A percentile compares a stretch with the other conserved stretches of the same genome.
These are phyloP conservation scores for Holothuria scabra DNA, from an alignment of 53 echinoderm and acorn worm species.

Conservation along the genomic window DNA sequence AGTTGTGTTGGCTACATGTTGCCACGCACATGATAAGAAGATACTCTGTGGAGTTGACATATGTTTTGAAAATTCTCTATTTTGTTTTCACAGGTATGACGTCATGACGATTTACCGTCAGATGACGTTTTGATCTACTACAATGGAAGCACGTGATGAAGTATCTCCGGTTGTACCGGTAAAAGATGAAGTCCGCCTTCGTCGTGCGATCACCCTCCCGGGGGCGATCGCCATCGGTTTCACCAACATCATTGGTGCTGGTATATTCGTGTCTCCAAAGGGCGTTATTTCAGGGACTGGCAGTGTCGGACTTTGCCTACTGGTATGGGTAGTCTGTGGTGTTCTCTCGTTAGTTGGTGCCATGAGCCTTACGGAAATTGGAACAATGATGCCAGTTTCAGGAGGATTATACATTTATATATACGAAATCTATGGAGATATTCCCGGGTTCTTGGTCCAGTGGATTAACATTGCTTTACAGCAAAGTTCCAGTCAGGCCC, in stretches of 20 bases:
- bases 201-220: conserved; percentile 5
- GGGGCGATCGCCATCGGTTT: conserved; percentile 47
- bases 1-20: too few relatives aligned
- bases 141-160: too few relatives aligned
- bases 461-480: conserved; percentile 43
- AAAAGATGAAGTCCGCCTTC: conserved; percentile 15
- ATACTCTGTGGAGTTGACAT: too few relatives aligned
- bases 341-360: conserved; percentile 44
- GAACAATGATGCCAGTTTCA: conserved; percentile 54
- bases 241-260: conserved; percentile 52
- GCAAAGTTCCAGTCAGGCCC: conserved; percentile 10
- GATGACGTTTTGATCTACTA: too few relatives aligned
- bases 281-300: conserved; percentile 49
- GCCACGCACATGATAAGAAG: too few relatives aligned
- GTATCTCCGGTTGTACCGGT: too few relatives aligned
- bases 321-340: conserved; percentile 42
- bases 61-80: too few relatives aligned
- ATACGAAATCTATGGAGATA: conserved; percentile 43
- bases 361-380: conserved; percentile 51
- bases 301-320: conserved; percentile 39
- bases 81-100: too few relatives aligned
- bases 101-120: too few relatives aligned
- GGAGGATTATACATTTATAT: conserved; percentile 58
- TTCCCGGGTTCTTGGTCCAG: conserved; percentile 39
- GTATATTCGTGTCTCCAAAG: conserved; percentile 62